Conservation (phyloP, 2,113 vertebrate species). For the Triplophysa dalaica region DNA sequence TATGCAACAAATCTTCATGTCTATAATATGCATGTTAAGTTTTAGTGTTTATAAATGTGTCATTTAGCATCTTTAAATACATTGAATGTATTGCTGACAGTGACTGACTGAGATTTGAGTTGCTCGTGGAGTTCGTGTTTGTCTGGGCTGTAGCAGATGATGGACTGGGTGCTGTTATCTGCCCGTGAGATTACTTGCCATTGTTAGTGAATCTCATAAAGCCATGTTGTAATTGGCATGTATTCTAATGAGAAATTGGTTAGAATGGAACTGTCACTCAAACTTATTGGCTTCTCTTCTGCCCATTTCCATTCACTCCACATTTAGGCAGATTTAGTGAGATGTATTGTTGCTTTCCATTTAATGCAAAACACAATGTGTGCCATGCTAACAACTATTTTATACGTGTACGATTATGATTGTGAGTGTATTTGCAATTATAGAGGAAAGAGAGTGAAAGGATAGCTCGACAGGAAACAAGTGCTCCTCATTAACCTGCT, state of each 20-base stretch:
- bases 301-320: constrained; percentile 16
- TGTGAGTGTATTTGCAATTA: neutral
- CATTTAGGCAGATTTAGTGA: neutral
- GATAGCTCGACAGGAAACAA: neutral
- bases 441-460: neutral
- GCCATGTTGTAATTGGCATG: constrained; percentile 38
- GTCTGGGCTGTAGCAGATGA: constrained; percentile 36
- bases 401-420: neutral
- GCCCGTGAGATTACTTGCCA: constrained; percentile 5
- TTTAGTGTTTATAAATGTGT: too few species aligned
- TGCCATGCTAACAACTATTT: neutral
- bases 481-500: constrained; percentile 36
- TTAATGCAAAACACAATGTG: neutral
- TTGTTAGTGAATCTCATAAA: constrained; percentile 31
- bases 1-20: too few species aligned
- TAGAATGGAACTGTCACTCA: constrained; percentile 39
- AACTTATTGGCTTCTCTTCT: neutral
- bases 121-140: neutral
- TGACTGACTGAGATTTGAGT: neutral
- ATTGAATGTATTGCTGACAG: neutral
- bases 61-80: too few species aligned
- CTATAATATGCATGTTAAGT: too few species aligned
- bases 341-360: constrained; percentile 10
- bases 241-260: constrained; percentile 23
- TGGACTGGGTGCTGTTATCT: constrained; percentile 34